Conservation (phyloP, 2,113 vertebrate species). For the Oryzias melastigma region DNA sequence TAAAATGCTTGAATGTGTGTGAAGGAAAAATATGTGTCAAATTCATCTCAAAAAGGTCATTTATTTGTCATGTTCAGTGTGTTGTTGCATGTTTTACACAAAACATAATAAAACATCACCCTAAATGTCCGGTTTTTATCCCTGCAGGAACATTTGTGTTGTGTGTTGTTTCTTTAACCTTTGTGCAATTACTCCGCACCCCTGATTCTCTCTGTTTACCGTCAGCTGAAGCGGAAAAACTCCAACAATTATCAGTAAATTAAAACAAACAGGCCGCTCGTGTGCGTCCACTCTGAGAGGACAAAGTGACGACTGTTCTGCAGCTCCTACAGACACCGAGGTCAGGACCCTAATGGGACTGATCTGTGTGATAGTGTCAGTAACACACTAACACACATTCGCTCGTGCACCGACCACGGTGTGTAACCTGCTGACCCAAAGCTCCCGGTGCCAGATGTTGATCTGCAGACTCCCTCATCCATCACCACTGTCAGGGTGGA, state of each 20-base stretch:
- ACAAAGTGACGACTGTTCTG: constrained; percentile 53
- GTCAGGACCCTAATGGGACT: constrained; percentile 46
- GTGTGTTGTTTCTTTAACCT: not conserved
- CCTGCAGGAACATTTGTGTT: not conserved
- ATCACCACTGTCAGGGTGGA: constrained; percentile 58
- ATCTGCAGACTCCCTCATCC: constrained; percentile 68
- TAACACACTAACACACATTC: constrained; percentile 31
- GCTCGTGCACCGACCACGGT: constrained; percentile 26
- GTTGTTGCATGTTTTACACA: no score
- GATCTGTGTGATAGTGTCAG: constrained; percentile 45
- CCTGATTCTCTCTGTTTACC: constrained; percentile 12
- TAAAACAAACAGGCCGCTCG: constrained; percentile 38
- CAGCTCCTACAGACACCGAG: constrained; percentile 43
- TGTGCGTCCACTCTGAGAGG: constrained; percentile 39
- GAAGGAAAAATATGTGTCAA: no score
- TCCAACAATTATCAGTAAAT: constrained; percentile 27
- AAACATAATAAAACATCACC: not conserved
- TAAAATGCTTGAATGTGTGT: no score
- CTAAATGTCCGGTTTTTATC: not conserved
- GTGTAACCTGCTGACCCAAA: constrained; percentile 51
- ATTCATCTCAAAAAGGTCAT: no score
- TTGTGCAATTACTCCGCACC: not conserved
- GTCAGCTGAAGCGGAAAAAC: constrained; percentile 6
- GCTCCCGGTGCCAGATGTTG: constrained; percentile 57
- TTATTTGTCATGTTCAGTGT: no score